Base-by-base conservation (phyloP, 2,113 vertebrate genomes). In the Nerophis ophidion region DNA sequence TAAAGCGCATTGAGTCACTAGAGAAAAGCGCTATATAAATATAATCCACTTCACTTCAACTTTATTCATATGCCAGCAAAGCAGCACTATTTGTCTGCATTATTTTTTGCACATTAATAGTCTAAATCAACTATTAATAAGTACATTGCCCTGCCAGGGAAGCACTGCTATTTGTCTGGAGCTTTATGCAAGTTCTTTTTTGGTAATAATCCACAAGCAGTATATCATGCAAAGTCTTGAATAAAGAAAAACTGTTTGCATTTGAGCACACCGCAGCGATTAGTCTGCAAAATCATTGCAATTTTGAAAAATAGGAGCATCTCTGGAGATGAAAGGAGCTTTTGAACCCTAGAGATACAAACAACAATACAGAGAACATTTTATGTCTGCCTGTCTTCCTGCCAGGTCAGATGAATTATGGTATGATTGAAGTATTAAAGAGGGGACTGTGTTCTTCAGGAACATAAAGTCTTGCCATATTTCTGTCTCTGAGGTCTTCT, bases 341-440 rank as follows among this genome's bases (percentile, higher is more conserved):
- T 56, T 56, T 56, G 35, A 40, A 15, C 5, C 14, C 1, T 3
- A 16, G 7, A 53, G 5, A 36, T 1, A 8, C 8, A 14, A 16
- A 55, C n/a, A 10, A 17, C 14, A 17, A 42, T 9, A 55, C n/a
- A 55, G n/a, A 17, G 53, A 17, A n/a, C 10, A 12, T 56, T 56
- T 19, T 12, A 56, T 5, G 6, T 55, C 14, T 38, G 15, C 14
- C 35, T 12, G 40, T 11, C 40, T 44, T 44, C 40, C 40, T 44
- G 40, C 40, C 9, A 44, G 40, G 11, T 44, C 9, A 44, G 40
- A 44, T 44, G 38, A 40, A 40, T 40, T 40, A 44, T 44, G 14
- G 10, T 42, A 56, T 56, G 35, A 55, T 16, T 56, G 54, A 56
- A 12, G 38, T 38, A 17, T 42, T 16, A 42, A 56, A 56, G n/a